Evolutionary conservation across 2,113 vertebrate species (phyloP), one percentile per base, ranked within the genome.

Genomic region (Leptodactylus fuscus): DNA sequence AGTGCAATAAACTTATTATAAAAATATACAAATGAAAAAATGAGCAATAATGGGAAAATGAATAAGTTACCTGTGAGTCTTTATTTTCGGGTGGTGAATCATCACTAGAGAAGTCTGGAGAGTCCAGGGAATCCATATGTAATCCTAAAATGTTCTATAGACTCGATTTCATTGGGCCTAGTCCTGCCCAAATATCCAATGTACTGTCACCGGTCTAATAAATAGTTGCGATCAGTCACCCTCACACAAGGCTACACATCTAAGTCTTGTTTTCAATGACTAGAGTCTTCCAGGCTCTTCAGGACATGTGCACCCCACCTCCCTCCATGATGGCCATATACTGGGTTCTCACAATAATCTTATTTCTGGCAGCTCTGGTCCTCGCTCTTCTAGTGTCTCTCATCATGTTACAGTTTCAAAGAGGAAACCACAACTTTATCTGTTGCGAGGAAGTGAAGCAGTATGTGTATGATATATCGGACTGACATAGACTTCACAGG

Each of bases 361-460:
- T 9, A 27, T 36, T 62, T 27, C 77, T 44, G 53, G 20, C 53
- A 32, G 24, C 10, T 75, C 44, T 20, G 44, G 46, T 76, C 46
- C 74, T 29, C 74, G 13, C 77, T 27, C n/a, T 3, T 62, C n/a
- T 22, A 16, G 18, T 48, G 46, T 67, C 27, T 51, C 58, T 75
- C n/a, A 62, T 77, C 29, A 38, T 85, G 78, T 24, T 85, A 78
- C 83, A 85, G 83, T 85, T 85, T 85, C 83, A 70, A 48, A 85
- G 75, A 80, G 83, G 83, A 80, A 85, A 85, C 75, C 75, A 71
- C 83, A 85, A 79, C 6, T 79, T 80, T 85, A 85, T 85, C 83
- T 60, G 60, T 10, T 29, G 24, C 24, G 62, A 79, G 83, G 83
- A 85, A 85, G 62, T 80, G 65, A 71, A 51, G 34, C 55, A 53